Conservation (phyloP, 2,797 vertebrate genomes). For the Pangasius sanitwongsei region DNA sequence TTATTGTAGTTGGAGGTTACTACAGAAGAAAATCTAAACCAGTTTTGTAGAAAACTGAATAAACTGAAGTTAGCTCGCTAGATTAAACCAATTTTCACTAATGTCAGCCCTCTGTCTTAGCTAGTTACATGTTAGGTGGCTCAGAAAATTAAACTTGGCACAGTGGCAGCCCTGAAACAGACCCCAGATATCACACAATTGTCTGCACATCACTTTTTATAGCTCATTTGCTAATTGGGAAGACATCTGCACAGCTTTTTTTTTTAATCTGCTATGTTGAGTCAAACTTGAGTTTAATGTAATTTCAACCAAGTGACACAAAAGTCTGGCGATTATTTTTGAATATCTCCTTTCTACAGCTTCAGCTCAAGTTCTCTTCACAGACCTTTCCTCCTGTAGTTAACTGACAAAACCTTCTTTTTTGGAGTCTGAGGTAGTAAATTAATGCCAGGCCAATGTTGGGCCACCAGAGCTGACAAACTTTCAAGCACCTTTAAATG, state of each 20-base stretch:
- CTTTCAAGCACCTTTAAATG: neutral
- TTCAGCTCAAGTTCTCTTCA: neutral
- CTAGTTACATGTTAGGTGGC: neutral
- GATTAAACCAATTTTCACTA: neutral
- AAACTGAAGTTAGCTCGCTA: neutral
- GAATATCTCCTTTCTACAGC: neutral
- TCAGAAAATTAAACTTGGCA: neutral
- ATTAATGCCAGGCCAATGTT: neutral
- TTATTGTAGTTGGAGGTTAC: neutral
- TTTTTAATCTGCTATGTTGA: neutral
- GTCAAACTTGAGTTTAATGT: neutral
- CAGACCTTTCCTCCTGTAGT: neutral
- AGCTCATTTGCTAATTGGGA: neutral
- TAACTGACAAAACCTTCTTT: neutral
- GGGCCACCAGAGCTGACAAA: neutral
- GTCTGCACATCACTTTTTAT: neutral
- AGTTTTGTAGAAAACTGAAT: neutral
- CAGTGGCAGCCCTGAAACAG: neutral
- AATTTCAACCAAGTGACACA: neutral
- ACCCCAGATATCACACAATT: neutral
- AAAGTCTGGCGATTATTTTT: neutral
- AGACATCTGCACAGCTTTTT: neutral
- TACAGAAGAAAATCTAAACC: neutral
- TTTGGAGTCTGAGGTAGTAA: neutral
- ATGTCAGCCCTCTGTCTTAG: neutral